Evolutionary conservation across 37 sponge, comb jelly and placozoan genomes (phyloP).

Genomic region (Tethya wilhelma): DNA sequence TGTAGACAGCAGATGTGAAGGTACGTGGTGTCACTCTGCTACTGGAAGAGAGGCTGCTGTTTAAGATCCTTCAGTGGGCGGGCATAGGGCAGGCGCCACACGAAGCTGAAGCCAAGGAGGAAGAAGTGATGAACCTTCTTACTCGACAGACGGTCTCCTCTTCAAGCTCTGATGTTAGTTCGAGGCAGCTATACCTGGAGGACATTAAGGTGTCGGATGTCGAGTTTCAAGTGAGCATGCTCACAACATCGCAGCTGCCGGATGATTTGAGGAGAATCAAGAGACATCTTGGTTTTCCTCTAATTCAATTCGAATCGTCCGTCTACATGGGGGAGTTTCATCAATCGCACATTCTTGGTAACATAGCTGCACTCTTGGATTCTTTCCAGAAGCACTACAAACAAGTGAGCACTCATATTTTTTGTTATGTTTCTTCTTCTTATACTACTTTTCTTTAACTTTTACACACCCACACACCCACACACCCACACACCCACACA

Average conservation of each 20-base stretch:
- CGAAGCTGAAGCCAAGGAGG: not conserved
- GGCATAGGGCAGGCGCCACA: slow-evolving; percentile 39
- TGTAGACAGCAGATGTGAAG: slow-evolving; percentile 44
- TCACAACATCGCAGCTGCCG: slow-evolving; percentile 75
- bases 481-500: not conserved
- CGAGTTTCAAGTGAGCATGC: slow-evolving; percentile 60
- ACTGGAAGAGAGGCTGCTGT: slow-evolving; percentile 81
- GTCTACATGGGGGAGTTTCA: slow-evolving; percentile 48
- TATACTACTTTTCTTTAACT: not conserved
- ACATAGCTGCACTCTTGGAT: slow-evolving; percentile 17
- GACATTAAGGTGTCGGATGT: slow-evolving; percentile 27
- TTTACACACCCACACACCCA: slow-evolving; percentile 2
- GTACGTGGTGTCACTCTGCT: slow-evolving; percentile 58
- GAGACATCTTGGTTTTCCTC: slow-evolving; percentile 54
- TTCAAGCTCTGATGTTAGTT: not conserved
- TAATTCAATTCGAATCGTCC: slow-evolving; percentile 80
- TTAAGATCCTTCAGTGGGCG: slow-evolving; percentile 79
- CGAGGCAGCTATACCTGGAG: slow-evolving; percentile 71
- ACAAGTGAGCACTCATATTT: slow-evolving; percentile 27
- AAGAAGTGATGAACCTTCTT: slow-evolving; percentile 37
- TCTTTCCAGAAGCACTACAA: slow-evolving; percentile 66
- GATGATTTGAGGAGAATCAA: slow-evolving; percentile 72
- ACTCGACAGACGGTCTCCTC: slow-evolving; percentile 7
- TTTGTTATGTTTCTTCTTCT: not conserved
- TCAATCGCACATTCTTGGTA: slow-evolving; percentile 56